Percentiles rank a stretch among this genome's conserved stretches.
Conservation (phyloP, 2,797 vertebrate genomes). For the Poecilia wingei region DNA sequence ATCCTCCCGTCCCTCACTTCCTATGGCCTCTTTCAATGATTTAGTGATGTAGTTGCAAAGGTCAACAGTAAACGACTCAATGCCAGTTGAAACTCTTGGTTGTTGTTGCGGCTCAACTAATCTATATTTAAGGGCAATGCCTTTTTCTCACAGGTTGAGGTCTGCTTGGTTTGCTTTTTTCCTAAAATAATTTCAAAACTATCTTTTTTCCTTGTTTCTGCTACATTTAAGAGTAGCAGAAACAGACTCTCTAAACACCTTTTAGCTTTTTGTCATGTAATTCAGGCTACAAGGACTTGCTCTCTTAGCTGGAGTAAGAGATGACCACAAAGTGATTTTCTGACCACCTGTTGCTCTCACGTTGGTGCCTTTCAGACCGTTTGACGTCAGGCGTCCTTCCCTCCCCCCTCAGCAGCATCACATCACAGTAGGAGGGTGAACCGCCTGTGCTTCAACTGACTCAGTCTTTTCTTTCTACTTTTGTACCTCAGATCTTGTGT, state of each 20-base stretch:
- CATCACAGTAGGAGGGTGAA: conserved; percentile 39
- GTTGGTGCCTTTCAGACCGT: conserved; percentile 46
- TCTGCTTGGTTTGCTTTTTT: not conserved
- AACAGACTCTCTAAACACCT: not conserved
- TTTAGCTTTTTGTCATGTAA: conserved; percentile 5
- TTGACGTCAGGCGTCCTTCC: conserved; percentile 53
- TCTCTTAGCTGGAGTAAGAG: conserved; percentile 25
- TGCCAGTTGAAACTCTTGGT: not conserved
- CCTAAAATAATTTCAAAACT: not conserved
- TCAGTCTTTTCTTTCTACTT: not conserved
- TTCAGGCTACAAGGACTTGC: conserved; percentile 5
- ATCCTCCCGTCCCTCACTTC: no score
- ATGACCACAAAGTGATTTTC: conserved; percentile 50
- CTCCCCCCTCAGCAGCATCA: conserved; percentile 31
- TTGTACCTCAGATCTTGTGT: not conserved
- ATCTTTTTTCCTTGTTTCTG: not conserved
- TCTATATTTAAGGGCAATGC: not conserved
- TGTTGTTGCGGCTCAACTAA: not conserved
- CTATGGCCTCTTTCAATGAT: no score
- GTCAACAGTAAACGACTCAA: not conserved
- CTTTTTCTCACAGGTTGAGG: not conserved
- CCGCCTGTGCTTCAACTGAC: conserved; percentile 2
- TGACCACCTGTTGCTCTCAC: conserved; percentile 64
- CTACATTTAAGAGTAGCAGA: not conserved
- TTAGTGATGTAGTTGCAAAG: no score